Evolutionary conservation across 1,140 invertebrate genomes (phyloP), one percentile per base, ranked within the genome.

Genomic region (Ptiloglossa arizonensis): DNA sequence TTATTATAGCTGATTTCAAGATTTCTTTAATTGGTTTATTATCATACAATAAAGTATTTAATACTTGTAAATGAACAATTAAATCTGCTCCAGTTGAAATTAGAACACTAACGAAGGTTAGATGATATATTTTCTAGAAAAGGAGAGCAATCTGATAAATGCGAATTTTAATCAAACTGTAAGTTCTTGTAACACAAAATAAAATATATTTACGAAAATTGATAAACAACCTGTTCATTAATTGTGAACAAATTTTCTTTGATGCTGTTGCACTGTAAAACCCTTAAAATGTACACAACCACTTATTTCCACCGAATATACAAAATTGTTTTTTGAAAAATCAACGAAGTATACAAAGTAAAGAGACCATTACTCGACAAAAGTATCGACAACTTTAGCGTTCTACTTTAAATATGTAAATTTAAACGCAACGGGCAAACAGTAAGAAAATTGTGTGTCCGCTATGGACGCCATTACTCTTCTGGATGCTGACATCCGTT

Each of bases 381-480:
- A 24, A 52, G 9, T 63, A 35, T 48, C 57, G 57, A 35, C 11
- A 35, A 32, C 1, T 22, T 6, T 15, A 50, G 9, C 44, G 27
- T n/a, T 22, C 44, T 56, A 41, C 15, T 41, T 69, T 27, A 44
- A 32, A 15, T 22, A 48, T 41, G 17, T 17, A 44, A 44, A 27
- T 73, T 38, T 29, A 48, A 62, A 71, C 44, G 24, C 70, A 78
- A 66, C 68, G 46, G 60, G 50, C 70, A 50, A 82, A 79, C 52
- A 56, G 76, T 41, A 52, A 60, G 76, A 70, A 27, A 57, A 72
- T 60, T 63, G 52, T 82, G 59, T 57, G 48, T 60, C 70, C 54
- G 32, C 48, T 57, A 50, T 27, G 48, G 22, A 83, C 76, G 81
- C 81, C 82, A 83, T 83, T 83, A 83, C 60, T 79, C 64, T 59